Percentiles rank a stretch among this genome's conserved stretches.
Evolutionary conservation across 2,888 invertebrate genomes (phyloP).

Genomic region (Drosophila affinis): DNA sequence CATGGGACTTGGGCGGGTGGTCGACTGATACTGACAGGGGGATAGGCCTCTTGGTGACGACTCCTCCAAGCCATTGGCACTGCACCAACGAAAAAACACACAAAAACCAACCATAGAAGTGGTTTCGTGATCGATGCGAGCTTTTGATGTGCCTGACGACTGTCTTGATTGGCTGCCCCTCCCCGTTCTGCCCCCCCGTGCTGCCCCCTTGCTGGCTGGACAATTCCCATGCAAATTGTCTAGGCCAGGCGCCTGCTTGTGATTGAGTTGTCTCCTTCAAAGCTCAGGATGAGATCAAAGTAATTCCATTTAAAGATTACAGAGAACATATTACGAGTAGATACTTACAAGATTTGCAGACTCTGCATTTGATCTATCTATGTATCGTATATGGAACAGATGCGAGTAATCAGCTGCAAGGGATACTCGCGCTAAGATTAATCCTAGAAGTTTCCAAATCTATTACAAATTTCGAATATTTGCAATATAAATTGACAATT

Average conservation of each 20-base stretch:
- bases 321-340: neutral
- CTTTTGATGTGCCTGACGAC: conserved; percentile 59
- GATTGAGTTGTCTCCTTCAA: neutral
- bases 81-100: conserved; percentile 28
- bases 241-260: neutral
- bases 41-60: conserved; percentile 42
- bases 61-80: conserved; percentile 60
- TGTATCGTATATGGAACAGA: no score
- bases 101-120: conserved; percentile 8
- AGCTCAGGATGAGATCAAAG: neutral
- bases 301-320: neutral
- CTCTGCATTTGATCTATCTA: neutral
- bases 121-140: conserved; percentile 71
- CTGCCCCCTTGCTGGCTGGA: neutral
- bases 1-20: conserved; percentile 13
- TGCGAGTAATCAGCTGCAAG: no score
- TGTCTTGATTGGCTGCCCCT: conserved; percentile 24
- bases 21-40: conserved; percentile 15
- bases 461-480: neutral
- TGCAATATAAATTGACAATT: neutral
- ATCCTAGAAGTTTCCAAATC: no score
- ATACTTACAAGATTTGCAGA: no score
- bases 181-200: no score
- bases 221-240: conserved; percentile 7
- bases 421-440: no score